These are phyloP conservation scores for Zaprionus davidi DNA, from an alignment of 1,140 invertebrate species.

Conservation along the genomic window DNA sequence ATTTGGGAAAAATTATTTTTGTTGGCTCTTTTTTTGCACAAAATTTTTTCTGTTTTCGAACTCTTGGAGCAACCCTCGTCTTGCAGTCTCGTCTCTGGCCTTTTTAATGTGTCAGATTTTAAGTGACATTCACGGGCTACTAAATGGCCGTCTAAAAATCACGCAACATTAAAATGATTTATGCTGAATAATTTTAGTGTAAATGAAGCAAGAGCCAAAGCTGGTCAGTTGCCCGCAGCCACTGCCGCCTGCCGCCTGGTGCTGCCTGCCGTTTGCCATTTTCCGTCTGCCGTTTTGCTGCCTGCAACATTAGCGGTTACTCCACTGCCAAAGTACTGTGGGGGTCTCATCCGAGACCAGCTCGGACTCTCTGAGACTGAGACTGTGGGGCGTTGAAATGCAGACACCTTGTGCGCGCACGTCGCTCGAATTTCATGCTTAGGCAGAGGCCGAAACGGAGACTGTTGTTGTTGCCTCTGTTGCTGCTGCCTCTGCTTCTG, in stretches of 20 bases:
- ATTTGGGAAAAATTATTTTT: neutral
- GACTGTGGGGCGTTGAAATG: conserved; percentile 68
- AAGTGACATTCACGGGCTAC: conserved; percentile 77
- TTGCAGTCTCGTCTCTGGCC: conserved; percentile 31
- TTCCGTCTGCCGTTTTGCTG: neutral
- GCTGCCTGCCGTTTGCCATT: conserved; percentile 1
- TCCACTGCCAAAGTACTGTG: conserved; percentile 16
- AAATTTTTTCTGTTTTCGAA: neutral
- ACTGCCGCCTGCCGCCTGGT: conserved; percentile 11
- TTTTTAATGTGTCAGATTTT: conserved; percentile 78
- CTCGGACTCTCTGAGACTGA: conserved; percentile 18
- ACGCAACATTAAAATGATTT: conserved; percentile 81
- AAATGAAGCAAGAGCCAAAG: conserved; percentile 73
- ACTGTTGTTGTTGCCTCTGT: conserved; percentile 6
- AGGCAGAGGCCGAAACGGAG: conserved; percentile 31
- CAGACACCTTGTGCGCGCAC: conserved; percentile 78
- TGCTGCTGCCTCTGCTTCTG: conserved; percentile 40
- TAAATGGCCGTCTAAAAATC: conserved; percentile 81
- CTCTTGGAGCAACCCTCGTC: conserved; percentile 27
- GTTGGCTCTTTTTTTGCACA: neutral
- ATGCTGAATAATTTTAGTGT: conserved; percentile 80
- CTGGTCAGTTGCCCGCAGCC: conserved; percentile 35
- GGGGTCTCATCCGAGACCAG: conserved; percentile 13
- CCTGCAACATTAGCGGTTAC: conserved; percentile 8
- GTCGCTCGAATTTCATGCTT: conserved; percentile 73